Conservation (phyloP, 2,888 invertebrate genomes). For the Myathropa florea region DNA sequence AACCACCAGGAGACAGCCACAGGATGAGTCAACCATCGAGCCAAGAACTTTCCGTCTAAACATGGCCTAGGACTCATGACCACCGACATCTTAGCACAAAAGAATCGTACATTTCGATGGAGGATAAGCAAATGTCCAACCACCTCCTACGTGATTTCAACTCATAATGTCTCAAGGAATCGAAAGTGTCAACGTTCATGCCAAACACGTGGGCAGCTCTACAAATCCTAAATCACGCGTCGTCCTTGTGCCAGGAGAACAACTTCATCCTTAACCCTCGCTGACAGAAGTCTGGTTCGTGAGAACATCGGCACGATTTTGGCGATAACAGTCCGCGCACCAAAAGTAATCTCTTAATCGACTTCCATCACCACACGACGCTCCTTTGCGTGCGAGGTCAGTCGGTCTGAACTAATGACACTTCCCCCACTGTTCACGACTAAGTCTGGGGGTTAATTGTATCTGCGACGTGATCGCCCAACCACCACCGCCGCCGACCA, state of each 20-base stretch:
- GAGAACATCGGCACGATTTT: background rate
- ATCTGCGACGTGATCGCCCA: slow-evolving; percentile 26
- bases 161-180: background rate
- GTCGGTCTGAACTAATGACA: background rate
- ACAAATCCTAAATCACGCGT: background rate
- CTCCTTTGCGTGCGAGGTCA: background rate
- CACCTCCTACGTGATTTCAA: background rate
- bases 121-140: background rate
- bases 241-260: background rate
- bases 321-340: background rate
- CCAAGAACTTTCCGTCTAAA: too few relatives aligned
- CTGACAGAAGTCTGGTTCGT: background rate
- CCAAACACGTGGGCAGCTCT: background rate
- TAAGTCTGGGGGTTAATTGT: slow-evolving; percentile 48
- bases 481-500: background rate
- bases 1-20: too few relatives aligned
- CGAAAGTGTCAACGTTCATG: background rate
- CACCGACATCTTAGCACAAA: too few relatives aligned
- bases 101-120: background rate
- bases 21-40: too few relatives aligned
- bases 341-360: background rate
- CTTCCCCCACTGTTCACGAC: background rate
- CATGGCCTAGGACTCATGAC: too few relatives aligned
- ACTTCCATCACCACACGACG: background rate
- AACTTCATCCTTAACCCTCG: background rate